Conservation (phyloP, 2,888 invertebrate species). For the Antheraea yamamai region DNA sequence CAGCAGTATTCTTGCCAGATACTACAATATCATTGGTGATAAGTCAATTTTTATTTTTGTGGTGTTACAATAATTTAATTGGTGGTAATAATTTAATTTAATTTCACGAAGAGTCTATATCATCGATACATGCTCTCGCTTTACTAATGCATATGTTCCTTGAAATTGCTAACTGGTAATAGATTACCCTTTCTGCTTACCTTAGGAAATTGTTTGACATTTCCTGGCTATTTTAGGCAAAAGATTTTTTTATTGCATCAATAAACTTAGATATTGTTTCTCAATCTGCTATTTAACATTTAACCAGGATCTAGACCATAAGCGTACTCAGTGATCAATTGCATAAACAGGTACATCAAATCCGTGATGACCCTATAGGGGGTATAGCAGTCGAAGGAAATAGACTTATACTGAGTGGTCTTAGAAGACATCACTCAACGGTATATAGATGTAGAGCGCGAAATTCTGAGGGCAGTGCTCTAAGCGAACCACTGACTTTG, state of each 20-base stretch:
- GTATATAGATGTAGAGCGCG: constrained; percentile 91
- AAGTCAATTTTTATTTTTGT: background rate
- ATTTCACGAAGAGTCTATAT: too few relatives aligned
- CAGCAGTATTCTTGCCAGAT: background rate
- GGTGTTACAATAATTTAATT: background rate
- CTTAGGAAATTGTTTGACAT: background rate
- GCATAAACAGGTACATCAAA: constrained; percentile 82
- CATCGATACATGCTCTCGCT: background rate
- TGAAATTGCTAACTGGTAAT: background rate
- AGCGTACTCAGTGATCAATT: background rate
- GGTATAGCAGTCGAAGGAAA: constrained; percentile 86
- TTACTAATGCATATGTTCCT: background rate
- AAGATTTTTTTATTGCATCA: background rate
- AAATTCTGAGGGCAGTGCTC: constrained; percentile 90
- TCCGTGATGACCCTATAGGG: constrained; percentile 85
- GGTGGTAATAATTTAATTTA: background rate
- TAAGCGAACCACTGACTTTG: constrained; percentile 87
- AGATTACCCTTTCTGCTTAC: background rate
- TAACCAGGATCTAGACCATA: background rate
- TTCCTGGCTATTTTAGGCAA: background rate
- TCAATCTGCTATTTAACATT: background rate
- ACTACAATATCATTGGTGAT: background rate
- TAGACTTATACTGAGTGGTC: constrained; percentile 85
- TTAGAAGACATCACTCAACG: constrained; percentile 87
- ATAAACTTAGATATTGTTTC: too few relatives aligned